Conservation (phyloP, 2,113 vertebrate species). For the Bufo bufo region DNA sequence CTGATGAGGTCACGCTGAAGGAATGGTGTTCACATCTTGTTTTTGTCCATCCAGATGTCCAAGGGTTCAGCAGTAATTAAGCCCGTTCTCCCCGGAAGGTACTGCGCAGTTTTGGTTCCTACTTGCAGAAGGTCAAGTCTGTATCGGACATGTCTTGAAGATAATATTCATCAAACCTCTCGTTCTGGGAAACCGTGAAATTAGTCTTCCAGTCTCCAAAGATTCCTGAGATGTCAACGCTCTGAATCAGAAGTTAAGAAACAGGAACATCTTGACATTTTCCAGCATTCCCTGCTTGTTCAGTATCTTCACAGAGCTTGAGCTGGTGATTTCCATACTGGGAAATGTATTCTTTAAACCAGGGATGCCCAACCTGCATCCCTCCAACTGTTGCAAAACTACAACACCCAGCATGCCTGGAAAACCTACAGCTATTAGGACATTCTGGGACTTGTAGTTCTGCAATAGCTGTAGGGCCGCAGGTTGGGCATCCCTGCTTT, state of each 20-base stretch:
- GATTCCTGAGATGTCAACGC: slow-evolving; percentile 75
- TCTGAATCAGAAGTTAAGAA: too few species aligned
- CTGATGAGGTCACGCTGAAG: neutral
- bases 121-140: slow-evolving; percentile 65
- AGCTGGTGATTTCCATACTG: too few species aligned
- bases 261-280: neutral
- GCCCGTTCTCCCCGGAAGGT: neutral
- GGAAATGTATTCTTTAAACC: too few species aligned
- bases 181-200: slow-evolving; percentile 82
- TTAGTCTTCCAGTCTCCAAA: slow-evolving; percentile 89
- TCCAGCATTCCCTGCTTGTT: too few species aligned
- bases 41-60: neutral
- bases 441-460: too few species aligned
- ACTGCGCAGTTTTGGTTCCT: slow-evolving; percentile 61
- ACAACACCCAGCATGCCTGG: too few species aligned
- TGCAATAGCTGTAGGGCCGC: too few species aligned
- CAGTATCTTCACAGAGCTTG: too few species aligned
- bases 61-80: neutral
- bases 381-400: too few species aligned
- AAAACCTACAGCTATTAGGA: too few species aligned
- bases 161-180: slow-evolving; percentile 77
- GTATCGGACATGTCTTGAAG: slow-evolving; percentile 69
- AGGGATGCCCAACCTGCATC: too few species aligned
- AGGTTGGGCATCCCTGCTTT: too few species aligned
- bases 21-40: neutral